Conservation (phyloP, 2,888 invertebrate genomes). For the Hylaea fasciaria region DNA sequence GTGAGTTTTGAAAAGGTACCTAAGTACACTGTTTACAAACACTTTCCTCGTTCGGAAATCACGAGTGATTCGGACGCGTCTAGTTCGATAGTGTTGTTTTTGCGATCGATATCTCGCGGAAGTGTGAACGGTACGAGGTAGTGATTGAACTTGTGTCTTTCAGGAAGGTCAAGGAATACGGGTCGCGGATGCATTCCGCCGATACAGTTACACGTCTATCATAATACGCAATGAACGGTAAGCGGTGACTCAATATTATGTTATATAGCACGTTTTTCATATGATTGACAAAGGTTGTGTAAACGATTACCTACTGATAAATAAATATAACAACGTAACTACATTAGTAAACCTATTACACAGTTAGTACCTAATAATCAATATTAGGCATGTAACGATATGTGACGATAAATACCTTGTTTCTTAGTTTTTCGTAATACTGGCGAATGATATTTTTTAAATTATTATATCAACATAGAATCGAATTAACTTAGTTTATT, state of each 20-base stretch:
- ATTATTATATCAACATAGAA: too few relatives aligned
- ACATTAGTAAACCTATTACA: too few relatives aligned
- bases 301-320: constrained; percentile 25
- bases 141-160: constrained; percentile 56
- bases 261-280: constrained; percentile 41
- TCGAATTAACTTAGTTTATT: too few relatives aligned
- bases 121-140: constrained; percentile 48
- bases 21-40: constrained; percentile 54
- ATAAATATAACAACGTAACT: neutral
- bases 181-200: constrained; percentile 48
- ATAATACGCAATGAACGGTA: constrained; percentile 49
- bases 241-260: constrained; percentile 44
- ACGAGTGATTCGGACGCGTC: constrained; percentile 7
- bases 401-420: neutral
- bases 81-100: constrained; percentile 48
- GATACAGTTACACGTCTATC: constrained; percentile 41
- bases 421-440: neutral
- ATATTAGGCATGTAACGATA: neutral
- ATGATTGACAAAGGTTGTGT: constrained; percentile 25
- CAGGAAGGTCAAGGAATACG: constrained; percentile 65
- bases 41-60: constrained; percentile 40
- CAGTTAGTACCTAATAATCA: constrained; percentile 13
- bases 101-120: constrained; percentile 54
- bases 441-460: neutral
- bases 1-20: constrained; percentile 59